Evolutionary conservation across 1,140 invertebrate genomes (phyloP).

Genomic region (Drosophila repletoides): DNA sequence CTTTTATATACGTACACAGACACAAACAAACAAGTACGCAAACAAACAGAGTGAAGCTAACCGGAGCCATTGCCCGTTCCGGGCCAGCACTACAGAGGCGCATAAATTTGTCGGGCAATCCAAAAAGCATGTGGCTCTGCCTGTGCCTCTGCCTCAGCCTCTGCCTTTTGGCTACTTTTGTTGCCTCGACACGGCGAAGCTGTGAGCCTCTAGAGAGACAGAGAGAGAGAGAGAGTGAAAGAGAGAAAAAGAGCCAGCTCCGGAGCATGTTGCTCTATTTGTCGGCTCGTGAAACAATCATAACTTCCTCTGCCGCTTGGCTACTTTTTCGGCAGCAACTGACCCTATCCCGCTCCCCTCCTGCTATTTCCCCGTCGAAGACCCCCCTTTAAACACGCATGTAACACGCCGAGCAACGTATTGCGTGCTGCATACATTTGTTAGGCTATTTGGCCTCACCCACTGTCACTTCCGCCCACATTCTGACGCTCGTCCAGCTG

Average conservation of each 20-base stretch:
- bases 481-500: not conserved
- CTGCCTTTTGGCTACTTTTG: constrained; percentile 37
- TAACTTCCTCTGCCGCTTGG: constrained; percentile 50
- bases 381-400: constrained; percentile 56
- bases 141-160: too few relatives aligned
- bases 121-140: constrained; percentile 49
- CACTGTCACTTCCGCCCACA: not conserved
- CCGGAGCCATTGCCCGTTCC: constrained; percentile 31
- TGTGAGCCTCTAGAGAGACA: not conserved
- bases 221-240: not conserved
- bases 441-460: constrained; percentile 63
- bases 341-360: not conserved
- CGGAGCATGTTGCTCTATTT: constrained; percentile 66
- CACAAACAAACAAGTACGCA: constrained; percentile 5
- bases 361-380: not conserved
- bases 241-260: not conserved
- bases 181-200: constrained; percentile 4
- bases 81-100: constrained; percentile 29
- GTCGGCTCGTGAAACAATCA: constrained; percentile 79
- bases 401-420: constrained; percentile 51
- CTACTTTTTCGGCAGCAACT: constrained; percentile 27
- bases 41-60: constrained; percentile 28
- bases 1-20: not conserved
- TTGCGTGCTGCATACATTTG: constrained; percentile 72
- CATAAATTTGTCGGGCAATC: constrained; percentile 52